Evolutionary conservation across 2,797 vertebrate species (phyloP).

Genomic region (Syngnathus acus): DNA sequence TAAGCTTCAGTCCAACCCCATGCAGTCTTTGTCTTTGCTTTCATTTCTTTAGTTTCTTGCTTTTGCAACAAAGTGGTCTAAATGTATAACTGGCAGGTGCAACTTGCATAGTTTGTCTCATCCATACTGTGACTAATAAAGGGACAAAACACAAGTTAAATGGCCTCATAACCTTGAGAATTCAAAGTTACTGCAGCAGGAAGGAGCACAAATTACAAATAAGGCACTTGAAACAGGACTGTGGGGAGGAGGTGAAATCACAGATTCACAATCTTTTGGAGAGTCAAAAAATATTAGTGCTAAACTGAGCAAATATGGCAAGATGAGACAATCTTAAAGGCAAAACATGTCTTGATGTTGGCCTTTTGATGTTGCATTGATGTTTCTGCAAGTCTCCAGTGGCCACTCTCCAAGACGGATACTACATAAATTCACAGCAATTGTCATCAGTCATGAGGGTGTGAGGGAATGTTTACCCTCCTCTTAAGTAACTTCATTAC

Average conservation of each 20-base stretch:
- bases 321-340: slow-evolving; percentile 32
- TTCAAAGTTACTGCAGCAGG: not conserved
- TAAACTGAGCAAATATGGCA: slow-evolving; percentile 29
- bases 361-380: slow-evolving; percentile 26
- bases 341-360: slow-evolving; percentile 26
- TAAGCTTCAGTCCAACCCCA: not conserved
- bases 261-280: slow-evolving; percentile 56
- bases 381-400: slow-evolving; percentile 30
- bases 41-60: not conserved
- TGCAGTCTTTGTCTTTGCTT: not conserved
- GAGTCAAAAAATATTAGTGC: slow-evolving; percentile 23
- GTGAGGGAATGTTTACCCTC: slow-evolving; percentile 12
- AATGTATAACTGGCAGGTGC: slow-evolving; percentile 7
- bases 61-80: not conserved
- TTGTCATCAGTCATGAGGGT: slow-evolving; percentile 54
- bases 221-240: not conserved
- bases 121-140: not conserved
- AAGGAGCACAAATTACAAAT: not conserved
- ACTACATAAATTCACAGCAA: slow-evolving; percentile 72
- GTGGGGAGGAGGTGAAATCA: slow-evolving; percentile 11
- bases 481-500: slow-evolving; percentile 45
- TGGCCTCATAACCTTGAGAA: not conserved
- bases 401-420: slow-evolving; percentile 32
- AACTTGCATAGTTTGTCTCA: not conserved
- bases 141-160: not conserved